These are phyloP conservation scores for Drosophila insularis DNA, from an alignment of 1,140 invertebrate genomes.

Conservation along the genomic window DNA sequence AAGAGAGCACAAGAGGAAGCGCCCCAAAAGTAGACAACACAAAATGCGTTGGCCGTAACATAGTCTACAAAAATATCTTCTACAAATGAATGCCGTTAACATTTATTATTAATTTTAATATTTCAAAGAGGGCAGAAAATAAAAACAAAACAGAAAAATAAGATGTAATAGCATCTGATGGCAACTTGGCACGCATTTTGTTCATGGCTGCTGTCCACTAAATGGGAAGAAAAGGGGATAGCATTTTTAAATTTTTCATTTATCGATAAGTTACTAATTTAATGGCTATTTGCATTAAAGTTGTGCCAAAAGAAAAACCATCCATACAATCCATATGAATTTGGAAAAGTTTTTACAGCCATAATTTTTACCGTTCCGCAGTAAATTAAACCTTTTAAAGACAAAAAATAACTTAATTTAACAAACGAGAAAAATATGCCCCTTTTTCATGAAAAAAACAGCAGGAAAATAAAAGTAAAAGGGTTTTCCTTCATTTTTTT, in stretches of 20 bases:
- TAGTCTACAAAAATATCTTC: slow-evolving; percentile 41
- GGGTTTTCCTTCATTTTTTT: neutral
- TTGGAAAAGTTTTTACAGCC: no score
- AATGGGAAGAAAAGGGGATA: neutral
- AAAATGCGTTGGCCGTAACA: slow-evolving; percentile 50
- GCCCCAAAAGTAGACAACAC: slow-evolving; percentile 41
- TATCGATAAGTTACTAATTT: slow-evolving; percentile 47
- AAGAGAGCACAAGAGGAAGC: neutral
- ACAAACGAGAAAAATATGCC: slow-evolving; percentile 46
- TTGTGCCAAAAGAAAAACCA: slow-evolving; percentile 2
- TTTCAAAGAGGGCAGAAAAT: slow-evolving; percentile 57
- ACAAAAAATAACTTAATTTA: slow-evolving; percentile 61
- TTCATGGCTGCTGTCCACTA: slow-evolving; percentile 19
- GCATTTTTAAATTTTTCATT: slow-evolving; percentile 9
- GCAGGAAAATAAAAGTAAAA: slow-evolving; percentile 14
- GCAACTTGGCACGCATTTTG: slow-evolving; percentile 40
- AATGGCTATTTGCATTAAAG: slow-evolving; percentile 22
- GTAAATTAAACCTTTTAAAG: slow-evolving; percentile 37
- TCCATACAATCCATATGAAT: no score
- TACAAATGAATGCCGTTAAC: slow-evolving; percentile 62
- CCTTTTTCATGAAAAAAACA: neutral
- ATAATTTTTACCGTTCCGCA: neutral
- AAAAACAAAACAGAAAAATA: slow-evolving; percentile 17
- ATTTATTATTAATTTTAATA: slow-evolving; percentile 81
- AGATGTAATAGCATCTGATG: neutral